Evolutionary conservation across 37 sponge, comb jelly and placozoan genomes (phyloP), one percentile per base, ranked within the genome.

Genomic region (Halisarca cf. caerulea): DNA sequence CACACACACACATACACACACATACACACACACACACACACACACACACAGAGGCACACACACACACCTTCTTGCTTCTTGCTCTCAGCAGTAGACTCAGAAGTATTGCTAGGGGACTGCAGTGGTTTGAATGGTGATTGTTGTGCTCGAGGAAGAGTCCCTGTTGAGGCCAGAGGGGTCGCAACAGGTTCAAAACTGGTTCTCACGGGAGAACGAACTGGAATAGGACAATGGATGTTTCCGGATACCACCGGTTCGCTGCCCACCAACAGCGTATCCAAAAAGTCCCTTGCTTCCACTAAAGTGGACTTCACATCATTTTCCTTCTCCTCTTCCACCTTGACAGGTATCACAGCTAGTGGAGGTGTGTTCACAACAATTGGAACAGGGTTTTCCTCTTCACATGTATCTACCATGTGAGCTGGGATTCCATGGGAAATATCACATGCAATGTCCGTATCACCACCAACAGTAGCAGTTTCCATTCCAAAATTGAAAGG

Each of bases 71-170:
- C 64, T 54, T 17, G 17, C 11, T 17, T 54, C 57, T n/a, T n/a
- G 11, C 51, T 47, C 11, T 47, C 51, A 47, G 51, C 9, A 28
- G 30, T 62, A 23, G 64, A 20, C 9, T 62, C 30, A 30, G 6
- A 8, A n/a, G 6, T n/a, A 30, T 6, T 23, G 7, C 64, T 15
- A 28, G 30, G 6, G 9, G 64, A 62, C 30, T 71, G 73, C 7
- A 71, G 20, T 35, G 40, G 55, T 47, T 51, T 79, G 80, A 57
- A 79, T 45, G 80, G 59, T n/a, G 80, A 79, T 14, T 74, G 77
- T 7, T 23, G 30, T 5, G 32, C 5, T 5, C 8, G 73, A 18
- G 40, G 7, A 6, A 71, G 73, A 8, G 21, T 32, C 39, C 37
- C 18, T 6, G 40, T 17, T 38, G 41, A 33, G 7, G 41, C 40